phyloP scores from a whole-genome alignment of 2,797 vertebrate species.

The Buceros bicornis region DNA sequence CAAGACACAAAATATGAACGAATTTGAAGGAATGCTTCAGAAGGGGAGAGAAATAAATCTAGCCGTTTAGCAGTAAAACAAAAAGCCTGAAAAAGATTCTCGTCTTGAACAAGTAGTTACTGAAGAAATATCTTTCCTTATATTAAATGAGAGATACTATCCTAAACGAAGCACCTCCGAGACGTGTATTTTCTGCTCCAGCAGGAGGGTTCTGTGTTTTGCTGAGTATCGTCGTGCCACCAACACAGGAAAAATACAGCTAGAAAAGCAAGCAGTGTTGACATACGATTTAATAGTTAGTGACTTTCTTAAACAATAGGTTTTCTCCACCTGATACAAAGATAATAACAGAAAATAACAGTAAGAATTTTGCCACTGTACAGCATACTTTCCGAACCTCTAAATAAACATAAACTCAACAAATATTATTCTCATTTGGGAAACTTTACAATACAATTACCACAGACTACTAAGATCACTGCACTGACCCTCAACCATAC shows the following conservation, averaged over 20 bases:
- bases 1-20: neutral
- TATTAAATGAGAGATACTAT: neutral
- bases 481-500: neutral
- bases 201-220: neutral
- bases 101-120: neutral
- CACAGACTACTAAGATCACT: neutral
- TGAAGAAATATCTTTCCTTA: neutral
- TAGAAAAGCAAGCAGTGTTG: neutral
- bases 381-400: neutral
- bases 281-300: neutral
- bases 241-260: neutral
- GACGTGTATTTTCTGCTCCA: neutral
- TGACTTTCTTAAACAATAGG: neutral
- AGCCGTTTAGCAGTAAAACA: neutral
- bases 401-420: neutral
- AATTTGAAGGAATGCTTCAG: neutral
- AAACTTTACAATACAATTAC: slow-evolving; percentile 31
- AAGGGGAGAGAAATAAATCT: neutral
- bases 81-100: neutral
- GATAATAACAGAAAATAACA: neutral
- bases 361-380: neutral
- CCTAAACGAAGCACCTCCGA: neutral
- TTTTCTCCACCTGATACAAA: neutral
- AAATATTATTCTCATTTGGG: slow-evolving; percentile 10
- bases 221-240: neutral